Conservation (phyloP, 2,888 invertebrate genomes). For the Anoplius nigerrimus region DNA sequence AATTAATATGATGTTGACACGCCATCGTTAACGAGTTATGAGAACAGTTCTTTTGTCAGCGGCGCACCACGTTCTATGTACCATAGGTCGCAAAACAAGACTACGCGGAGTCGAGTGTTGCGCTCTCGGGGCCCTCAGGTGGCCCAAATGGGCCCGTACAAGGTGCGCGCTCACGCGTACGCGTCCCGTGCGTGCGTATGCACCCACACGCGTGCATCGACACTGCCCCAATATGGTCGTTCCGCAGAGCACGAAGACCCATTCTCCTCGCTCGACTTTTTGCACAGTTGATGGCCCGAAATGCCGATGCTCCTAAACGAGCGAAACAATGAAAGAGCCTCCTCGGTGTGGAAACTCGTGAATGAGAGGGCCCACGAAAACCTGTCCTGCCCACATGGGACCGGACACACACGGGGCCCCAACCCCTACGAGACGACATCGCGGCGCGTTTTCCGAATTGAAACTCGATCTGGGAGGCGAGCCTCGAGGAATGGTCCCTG, state of each 20-base stretch:
- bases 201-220: constrained; percentile 22
- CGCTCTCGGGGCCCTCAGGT: background rate
- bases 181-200: constrained; percentile 36
- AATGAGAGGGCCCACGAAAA: constrained; percentile 64
- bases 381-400: constrained; percentile 65
- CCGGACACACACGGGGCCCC: constrained; percentile 47
- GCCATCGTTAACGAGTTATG: no score
- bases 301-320: constrained; percentile 64
- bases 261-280: constrained; percentile 64
- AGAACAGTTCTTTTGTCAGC: no score
- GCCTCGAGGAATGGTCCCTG: background rate
- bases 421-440: constrained; percentile 54
- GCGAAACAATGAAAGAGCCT: constrained; percentile 69
- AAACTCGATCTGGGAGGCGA: constrained; percentile 5
- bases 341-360: constrained; percentile 59
- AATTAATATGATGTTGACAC: no score
- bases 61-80: no score
- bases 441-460: constrained; percentile 46
- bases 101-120: no score
- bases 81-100: no score
- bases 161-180: constrained; percentile 24
- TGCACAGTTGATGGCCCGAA: constrained; percentile 56
- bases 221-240: constrained; percentile 59
- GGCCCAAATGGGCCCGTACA: constrained; percentile 15
- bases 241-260: constrained; percentile 44